Conservation (phyloP, 1,140 invertebrate species). For the Periplaneta americana region DNA sequence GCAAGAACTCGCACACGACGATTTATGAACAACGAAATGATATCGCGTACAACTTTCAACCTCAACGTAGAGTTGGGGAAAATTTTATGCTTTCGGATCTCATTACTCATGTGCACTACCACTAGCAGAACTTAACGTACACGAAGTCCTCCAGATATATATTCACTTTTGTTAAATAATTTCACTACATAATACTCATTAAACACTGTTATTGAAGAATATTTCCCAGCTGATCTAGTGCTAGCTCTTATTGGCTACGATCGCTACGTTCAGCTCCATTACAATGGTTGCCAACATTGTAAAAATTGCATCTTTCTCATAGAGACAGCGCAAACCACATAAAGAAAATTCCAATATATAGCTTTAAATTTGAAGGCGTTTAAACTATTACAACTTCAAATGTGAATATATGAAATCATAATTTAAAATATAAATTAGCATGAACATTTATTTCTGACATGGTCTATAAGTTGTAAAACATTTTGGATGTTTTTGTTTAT, state of each 20-base stretch:
- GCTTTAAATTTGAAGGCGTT: too few species aligned
- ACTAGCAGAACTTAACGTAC: not conserved
- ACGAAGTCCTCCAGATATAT: not conserved
- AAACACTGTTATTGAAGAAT: not conserved
- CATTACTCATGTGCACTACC: slow-evolving; percentile 9
- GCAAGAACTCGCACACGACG: slow-evolving; percentile 2
- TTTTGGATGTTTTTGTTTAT: too few species aligned
- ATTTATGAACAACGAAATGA: slow-evolving; percentile 21
- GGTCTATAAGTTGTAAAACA: too few species aligned
- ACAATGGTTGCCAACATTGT: not conserved
- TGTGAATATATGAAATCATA: too few species aligned
- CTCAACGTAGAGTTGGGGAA: not conserved
- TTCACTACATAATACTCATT: not conserved
- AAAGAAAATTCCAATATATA: too few species aligned
- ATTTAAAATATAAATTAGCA: too few species aligned
- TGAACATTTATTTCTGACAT: too few species aligned
- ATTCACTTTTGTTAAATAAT: too few species aligned
- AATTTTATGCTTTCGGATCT: not conserved
- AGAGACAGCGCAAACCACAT: too few species aligned
- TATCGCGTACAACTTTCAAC: slow-evolving; percentile 13
- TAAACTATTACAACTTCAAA: too few species aligned
- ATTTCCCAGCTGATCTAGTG: not conserved
- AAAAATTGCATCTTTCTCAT: too few species aligned
- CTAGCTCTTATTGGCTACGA: not conserved
- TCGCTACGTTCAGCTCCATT: not conserved